Percentiles rank a stretch among this genome's conserved stretches.
These are phyloP conservation scores for Oxystoma pomonae DNA, from an alignment of 2,888 invertebrate genomes.

Conservation along the genomic window DNA sequence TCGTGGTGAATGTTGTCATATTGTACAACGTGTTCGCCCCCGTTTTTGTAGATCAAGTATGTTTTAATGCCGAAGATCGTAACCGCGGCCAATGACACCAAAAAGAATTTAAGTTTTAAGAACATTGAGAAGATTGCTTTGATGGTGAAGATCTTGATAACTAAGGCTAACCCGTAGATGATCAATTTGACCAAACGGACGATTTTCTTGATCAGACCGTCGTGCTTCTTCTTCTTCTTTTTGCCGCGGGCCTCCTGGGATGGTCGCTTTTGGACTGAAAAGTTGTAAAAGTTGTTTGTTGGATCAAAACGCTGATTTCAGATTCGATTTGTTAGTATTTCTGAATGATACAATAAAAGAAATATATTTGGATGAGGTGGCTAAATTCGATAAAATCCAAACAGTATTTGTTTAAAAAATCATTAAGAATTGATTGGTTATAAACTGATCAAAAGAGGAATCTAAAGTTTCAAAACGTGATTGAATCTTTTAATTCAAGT, in stretches of 20 bases:
- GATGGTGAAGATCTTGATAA: constrained; percentile 65
- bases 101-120: constrained; percentile 71
- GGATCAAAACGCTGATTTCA: no score
- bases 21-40: constrained; percentile 16
- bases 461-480: no score
- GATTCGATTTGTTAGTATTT: no score
- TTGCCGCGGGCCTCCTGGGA: neutral
- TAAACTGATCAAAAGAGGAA: no score
- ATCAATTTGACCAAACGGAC: constrained; percentile 52
- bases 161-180: constrained; percentile 62
- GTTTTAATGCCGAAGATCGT: constrained; percentile 19
- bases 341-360: no score
- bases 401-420: no score
- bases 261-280: neutral
- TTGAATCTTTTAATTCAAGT: no score
- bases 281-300: no score
- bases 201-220: constrained; percentile 65
- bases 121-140: constrained; percentile 69
- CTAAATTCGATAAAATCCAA: no score
- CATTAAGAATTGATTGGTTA: no score
- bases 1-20: constrained; percentile 25
- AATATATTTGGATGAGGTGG: neutral
- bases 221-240: constrained; percentile 54
- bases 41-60: constrained; percentile 11
- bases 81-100: constrained; percentile 45